Evolutionary conservation across 2,113 vertebrate genomes (phyloP).

Genomic region (Lipophrys pholis): DNA sequence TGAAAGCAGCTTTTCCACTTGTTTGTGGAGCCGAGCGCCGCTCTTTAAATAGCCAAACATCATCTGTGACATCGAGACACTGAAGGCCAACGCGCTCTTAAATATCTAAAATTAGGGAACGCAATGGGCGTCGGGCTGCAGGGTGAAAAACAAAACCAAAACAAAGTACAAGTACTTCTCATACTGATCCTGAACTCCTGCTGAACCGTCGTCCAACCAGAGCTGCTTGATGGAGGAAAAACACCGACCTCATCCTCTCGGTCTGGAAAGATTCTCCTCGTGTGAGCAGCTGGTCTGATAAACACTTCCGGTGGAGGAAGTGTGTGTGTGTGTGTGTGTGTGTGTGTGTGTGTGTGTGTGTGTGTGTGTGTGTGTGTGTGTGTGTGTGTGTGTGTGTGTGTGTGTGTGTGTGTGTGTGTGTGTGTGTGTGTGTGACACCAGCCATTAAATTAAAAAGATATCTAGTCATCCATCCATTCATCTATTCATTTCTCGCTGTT

Average conservation of each 20-base stretch:
- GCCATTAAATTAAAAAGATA: not conserved
- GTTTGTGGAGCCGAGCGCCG: slow-evolving; percentile 36
- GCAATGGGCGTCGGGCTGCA: slow-evolving; percentile 4
- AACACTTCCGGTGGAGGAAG: too few relatives aligned
- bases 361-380: not conserved
- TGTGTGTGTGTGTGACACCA: not conserved
- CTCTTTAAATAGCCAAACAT: slow-evolving; percentile 64
- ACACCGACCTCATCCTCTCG: too few relatives aligned
- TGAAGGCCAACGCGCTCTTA: slow-evolving; percentile 34
- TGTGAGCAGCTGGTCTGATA: too few relatives aligned
- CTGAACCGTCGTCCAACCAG: slow-evolving; percentile 2
- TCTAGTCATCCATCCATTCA: not conserved
- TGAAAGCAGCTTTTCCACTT: slow-evolving; percentile 64
- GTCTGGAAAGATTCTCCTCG: too few relatives aligned
- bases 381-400: not conserved
- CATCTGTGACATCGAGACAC: slow-evolving; percentile 58
- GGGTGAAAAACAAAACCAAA: not conserved
- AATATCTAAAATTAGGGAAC: slow-evolving; percentile 41
- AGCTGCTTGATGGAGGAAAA: not conserved
- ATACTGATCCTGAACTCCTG: slow-evolving; percentile 6
- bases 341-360: not conserved
- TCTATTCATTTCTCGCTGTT: not conserved
- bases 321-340: not conserved
- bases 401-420: not conserved
- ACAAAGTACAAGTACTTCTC: not conserved